Percentiles rank a stretch among this genome's conserved stretches.
Conservation (phyloP, 2,113 vertebrate species). For the Sinocyclocheilus maitianheensis region DNA sequence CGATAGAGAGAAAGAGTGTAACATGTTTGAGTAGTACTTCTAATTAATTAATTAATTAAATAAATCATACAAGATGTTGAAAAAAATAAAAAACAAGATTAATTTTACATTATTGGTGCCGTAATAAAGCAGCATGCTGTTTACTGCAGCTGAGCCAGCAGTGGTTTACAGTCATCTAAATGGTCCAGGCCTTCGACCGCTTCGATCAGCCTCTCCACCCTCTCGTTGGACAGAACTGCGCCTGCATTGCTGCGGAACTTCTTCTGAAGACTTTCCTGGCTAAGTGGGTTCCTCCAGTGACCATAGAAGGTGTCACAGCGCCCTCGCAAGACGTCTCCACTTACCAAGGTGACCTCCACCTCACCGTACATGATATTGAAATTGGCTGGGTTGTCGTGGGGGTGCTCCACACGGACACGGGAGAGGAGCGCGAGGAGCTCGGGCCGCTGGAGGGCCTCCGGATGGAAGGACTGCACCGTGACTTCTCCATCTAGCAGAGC, state of each 20-base stretch:
- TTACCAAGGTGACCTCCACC: constrained; percentile 77
- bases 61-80: neutral
- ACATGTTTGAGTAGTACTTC: neutral
- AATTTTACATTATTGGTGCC: neutral
- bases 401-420: constrained; percentile 83
- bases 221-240: constrained; percentile 71
- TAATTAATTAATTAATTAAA: neutral
- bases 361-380: constrained; percentile 80
- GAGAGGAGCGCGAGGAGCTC: constrained; percentile 78
- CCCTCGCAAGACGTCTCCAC: constrained; percentile 75
- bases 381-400: constrained; percentile 82
- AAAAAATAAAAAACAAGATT: neutral
- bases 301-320: constrained; percentile 88
- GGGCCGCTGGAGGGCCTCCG: constrained; percentile 69
- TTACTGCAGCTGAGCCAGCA: constrained; percentile 77
- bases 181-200: constrained; percentile 74
- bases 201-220: constrained; percentile 74
- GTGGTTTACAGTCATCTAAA: constrained; percentile 67
- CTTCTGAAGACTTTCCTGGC: constrained; percentile 78
- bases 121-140: neutral
- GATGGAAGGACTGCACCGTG: constrained; percentile 75
- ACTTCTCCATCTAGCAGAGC: constrained; percentile 84
- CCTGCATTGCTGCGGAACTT: constrained; percentile 82
- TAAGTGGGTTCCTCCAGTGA: constrained; percentile 88
- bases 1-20: neutral